Percentiles rank a stretch among this genome's conserved stretches.
Conservation (phyloP, 2,113 vertebrate species). For the Gorilla gorilla region DNA sequence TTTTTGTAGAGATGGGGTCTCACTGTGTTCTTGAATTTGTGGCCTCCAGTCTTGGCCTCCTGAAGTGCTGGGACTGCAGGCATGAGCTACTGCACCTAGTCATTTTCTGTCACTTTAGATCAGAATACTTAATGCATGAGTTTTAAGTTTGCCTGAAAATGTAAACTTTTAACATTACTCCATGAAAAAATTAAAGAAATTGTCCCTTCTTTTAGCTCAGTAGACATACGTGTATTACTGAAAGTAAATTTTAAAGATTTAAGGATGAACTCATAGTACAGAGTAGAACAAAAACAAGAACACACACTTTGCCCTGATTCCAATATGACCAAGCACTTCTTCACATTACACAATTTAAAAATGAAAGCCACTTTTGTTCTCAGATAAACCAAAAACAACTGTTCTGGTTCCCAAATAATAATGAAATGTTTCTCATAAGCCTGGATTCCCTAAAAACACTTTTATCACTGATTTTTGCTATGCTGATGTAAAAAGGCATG, state of each 20-base stretch:
- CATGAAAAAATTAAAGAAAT: background rate
- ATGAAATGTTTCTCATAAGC: background rate
- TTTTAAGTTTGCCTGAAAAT: background rate
- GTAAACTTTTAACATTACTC: slow-evolving; percentile 8
- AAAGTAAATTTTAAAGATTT: slow-evolving; percentile 35
- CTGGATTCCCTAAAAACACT: background rate
- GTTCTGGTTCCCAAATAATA: slow-evolving; percentile 14
- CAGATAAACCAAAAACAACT: slow-evolving; percentile 10
- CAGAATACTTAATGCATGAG: background rate
- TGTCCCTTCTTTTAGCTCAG: background rate
- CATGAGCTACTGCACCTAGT: background rate
- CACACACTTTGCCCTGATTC: background rate
- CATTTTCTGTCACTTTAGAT: slow-evolving; percentile 38
- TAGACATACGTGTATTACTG: background rate
- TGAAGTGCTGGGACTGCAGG: background rate
- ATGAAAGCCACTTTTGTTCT: background rate
- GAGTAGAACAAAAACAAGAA: slow-evolving; percentile 41
- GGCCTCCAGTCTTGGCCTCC: background rate
- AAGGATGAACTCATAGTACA: background rate
- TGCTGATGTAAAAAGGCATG: background rate
- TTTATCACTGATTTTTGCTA: background rate
- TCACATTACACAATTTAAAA: background rate
- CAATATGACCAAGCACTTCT: background rate
- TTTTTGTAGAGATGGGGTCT: background rate
- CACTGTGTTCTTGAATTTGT: background rate